phyloP scores from a whole-genome alignment of 2,888 invertebrate species.

The Copidosoma aretas region DNA sequence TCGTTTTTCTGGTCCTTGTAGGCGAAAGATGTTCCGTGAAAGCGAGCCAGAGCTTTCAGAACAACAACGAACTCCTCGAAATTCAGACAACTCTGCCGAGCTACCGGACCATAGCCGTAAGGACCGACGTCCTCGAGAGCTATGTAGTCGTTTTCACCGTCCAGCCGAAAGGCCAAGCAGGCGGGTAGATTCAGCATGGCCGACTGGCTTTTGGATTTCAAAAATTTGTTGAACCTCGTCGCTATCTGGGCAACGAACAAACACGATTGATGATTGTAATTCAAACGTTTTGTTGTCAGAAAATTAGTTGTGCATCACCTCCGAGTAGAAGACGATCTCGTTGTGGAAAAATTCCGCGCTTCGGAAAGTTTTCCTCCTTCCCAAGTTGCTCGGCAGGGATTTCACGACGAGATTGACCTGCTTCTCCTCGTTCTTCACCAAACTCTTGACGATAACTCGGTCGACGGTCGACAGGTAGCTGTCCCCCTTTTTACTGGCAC shows the following conservation, averaged over 20 bases:
- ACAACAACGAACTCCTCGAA: conserved; percentile 55
- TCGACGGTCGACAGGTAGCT: conserved; percentile 73
- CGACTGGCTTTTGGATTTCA: conserved; percentile 46
- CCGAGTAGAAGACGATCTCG: conserved; percentile 72
- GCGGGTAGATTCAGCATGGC: conserved; percentile 50
- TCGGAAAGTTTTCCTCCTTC: conserved; percentile 70
- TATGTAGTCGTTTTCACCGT: conserved; percentile 62
- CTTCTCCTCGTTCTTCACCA: conserved; percentile 53
- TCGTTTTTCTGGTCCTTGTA: conserved; percentile 60
- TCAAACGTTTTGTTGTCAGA: too few relatives aligned
- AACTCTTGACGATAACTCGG: conserved; percentile 67
- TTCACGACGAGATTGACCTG: conserved; percentile 70
- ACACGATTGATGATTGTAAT: too few relatives aligned
- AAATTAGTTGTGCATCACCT: conserved; percentile 48
- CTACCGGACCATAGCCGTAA: conserved; percentile 55
- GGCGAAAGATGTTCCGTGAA: conserved; percentile 63
- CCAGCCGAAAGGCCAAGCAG: conserved; percentile 55
- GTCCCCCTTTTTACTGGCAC: conserved; percentile 70
- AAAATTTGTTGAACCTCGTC: conserved; percentile 52
- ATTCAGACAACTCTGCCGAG: conserved; percentile 54
- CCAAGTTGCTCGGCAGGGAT: conserved; percentile 70
- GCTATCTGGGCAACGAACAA: conserved; percentile 46
- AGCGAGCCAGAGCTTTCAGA: conserved; percentile 60
- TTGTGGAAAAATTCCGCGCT: conserved; percentile 74
- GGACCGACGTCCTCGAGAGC: conserved; percentile 60